A percentile compares a stretch with the other conserved stretches of the same genome.
Evolutionary conservation across 2,888 invertebrate genomes (phyloP).

Genomic region (Eristalis tenax): DNA sequence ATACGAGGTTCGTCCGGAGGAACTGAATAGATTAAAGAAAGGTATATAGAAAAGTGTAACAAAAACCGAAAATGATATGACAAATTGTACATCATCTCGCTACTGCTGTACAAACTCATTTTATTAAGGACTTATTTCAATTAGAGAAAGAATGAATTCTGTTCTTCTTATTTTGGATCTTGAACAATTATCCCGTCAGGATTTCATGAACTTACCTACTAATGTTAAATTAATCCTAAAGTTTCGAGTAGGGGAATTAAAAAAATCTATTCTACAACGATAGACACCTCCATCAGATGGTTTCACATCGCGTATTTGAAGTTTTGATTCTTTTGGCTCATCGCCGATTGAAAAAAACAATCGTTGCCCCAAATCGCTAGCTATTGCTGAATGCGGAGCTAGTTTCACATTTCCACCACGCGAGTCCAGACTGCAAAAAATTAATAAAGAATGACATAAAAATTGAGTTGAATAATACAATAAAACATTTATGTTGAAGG

Average conservation of each 20-base stretch:
- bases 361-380: slow-evolving; percentile 88
- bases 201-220: slow-evolving; percentile 86
- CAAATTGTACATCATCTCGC: neutral
- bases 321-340: slow-evolving; percentile 87
- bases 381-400: slow-evolving; percentile 89
- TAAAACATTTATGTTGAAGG: neutral
- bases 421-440: slow-evolving; percentile 87
- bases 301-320: slow-evolving; percentile 88
- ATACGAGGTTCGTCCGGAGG: slow-evolving; percentile 91
- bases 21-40: slow-evolving; percentile 82
- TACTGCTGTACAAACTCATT: too few relatives aligned
- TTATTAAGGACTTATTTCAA: too few relatives aligned
- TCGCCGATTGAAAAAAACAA: slow-evolving; percentile 89
- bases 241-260: slow-evolving; percentile 93
- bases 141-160: too few relatives aligned
- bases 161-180: too few relatives aligned
- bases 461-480: neutral
- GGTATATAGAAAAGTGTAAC: slow-evolving; percentile 25
- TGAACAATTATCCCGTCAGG: neutral
- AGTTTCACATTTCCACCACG: slow-evolving; percentile 86
- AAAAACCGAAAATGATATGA: slow-evolving; percentile 38
- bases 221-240: slow-evolving; percentile 92
- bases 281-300: slow-evolving; percentile 91
- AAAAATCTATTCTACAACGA: slow-evolving; percentile 93
- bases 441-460: neutral